phyloP scores from a whole-genome alignment of 2,113 vertebrate species.

The Etheostoma cragini region DNA sequence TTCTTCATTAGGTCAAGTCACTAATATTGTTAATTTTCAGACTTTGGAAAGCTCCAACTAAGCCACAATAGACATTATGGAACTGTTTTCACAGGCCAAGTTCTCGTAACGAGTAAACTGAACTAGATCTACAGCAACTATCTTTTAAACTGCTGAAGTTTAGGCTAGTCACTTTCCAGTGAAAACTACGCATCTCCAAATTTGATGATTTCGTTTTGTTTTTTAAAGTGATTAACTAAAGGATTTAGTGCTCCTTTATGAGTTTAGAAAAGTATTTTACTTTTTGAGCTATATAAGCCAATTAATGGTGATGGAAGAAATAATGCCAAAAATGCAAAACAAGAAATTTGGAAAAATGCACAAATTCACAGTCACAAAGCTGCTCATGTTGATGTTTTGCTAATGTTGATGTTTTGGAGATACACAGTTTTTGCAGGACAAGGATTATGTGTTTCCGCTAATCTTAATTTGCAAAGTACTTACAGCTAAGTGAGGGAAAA shows the following conservation, averaged over 20 bases:
- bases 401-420: background rate
- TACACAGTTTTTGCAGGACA: background rate
- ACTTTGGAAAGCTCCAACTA: background rate
- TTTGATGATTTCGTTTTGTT: background rate
- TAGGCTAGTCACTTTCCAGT: background rate
- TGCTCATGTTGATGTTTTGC: background rate
- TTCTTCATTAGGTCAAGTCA: background rate
- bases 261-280: background rate
- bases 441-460: background rate
- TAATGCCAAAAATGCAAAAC: background rate
- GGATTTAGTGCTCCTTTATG: background rate
- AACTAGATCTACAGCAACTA: background rate
- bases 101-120: background rate
- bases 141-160: slow-evolving; percentile 2
- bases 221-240: background rate
- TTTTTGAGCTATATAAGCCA: background rate
- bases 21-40: background rate
- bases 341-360: background rate
- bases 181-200: background rate
- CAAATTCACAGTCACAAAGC: too few relatives aligned
- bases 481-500: background rate
- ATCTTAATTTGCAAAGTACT: background rate
- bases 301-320: background rate
- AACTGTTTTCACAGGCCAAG: background rate
- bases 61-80: background rate